phyloP scores from a whole-genome alignment of 2,888 invertebrate genomes.

The Acronicta psi region DNA sequence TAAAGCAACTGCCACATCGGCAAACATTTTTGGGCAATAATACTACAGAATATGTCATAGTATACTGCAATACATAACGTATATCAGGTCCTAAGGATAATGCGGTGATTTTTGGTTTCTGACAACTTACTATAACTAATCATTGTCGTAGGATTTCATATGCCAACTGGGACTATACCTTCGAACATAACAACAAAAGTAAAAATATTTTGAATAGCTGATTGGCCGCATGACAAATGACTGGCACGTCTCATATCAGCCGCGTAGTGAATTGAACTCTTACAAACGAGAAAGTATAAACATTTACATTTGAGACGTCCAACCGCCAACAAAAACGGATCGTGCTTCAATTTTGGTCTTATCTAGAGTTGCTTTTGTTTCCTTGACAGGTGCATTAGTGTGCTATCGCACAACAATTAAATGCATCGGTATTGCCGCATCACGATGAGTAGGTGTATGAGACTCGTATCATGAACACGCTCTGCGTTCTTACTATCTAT shows the following conservation, averaged over 20 bases:
- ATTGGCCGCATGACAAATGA: constrained; percentile 80
- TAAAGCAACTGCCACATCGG: no score
- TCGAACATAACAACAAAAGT: constrained; percentile 18
- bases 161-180: no score
- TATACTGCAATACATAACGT: no score
- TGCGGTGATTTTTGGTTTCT: no score
- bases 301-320: constrained; percentile 84
- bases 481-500: constrained; percentile 53
- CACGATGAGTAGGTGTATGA: constrained; percentile 74
- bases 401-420: constrained; percentile 88
- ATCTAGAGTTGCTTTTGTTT: constrained; percentile 85
- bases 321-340: constrained; percentile 70
- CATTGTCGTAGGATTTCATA: no score
- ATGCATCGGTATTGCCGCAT: constrained; percentile 82
- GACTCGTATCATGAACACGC: constrained; percentile 58
- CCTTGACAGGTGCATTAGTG: constrained; percentile 89
- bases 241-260: constrained; percentile 77
- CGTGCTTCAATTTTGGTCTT: constrained; percentile 85
- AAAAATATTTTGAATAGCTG: constrained; percentile 54
- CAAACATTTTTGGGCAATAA: no score
- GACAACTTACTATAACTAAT: no score
- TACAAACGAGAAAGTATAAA: constrained; percentile 85
- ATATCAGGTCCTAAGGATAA: no score
- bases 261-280: constrained; percentile 77
- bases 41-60: no score